A percentile compares a stretch with the other conserved stretches of the same genome.
Conservation (phyloP, 1,140 invertebrate genomes). For the Armadillidium nasatum region DNA sequence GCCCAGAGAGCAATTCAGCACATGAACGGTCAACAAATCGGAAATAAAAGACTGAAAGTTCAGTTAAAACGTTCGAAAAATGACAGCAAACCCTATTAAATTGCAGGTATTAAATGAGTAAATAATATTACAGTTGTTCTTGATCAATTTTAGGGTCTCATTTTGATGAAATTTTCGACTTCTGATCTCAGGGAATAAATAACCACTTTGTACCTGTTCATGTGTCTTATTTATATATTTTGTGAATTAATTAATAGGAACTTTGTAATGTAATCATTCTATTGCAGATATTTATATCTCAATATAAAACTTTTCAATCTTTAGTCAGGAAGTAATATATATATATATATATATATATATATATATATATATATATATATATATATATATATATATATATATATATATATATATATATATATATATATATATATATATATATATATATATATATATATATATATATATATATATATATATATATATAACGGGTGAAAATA, state of each 20-base stretch:
- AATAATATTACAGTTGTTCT: neutral
- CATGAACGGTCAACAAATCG: constrained; percentile 97
- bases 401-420: neutral
- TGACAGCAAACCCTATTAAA: constrained; percentile 52
- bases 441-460: neutral
- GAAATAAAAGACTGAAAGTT: constrained; percentile 94
- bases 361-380: neutral
- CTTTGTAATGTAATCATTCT: too few species aligned
- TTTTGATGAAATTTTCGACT: neutral
- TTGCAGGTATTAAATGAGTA: constrained; percentile 22
- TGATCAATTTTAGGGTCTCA: too few species aligned
- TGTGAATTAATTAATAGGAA: too few species aligned
- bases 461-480: neutral
- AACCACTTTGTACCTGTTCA: neutral
- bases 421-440: neutral
- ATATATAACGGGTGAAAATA: too few species aligned
- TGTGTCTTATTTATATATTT: too few species aligned
- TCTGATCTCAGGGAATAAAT: neutral
- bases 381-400: constrained; percentile 12
- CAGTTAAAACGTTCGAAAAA: constrained; percentile 95
- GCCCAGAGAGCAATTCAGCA: constrained; percentile 91
- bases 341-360: too few species aligned
- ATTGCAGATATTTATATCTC: too few species aligned
- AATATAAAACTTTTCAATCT: too few species aligned
- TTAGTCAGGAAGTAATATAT: too few species aligned